These are phyloP conservation scores for Meloe dianella DNA, from an alignment of 2,888 invertebrate genomes.

Conservation along the genomic window DNA sequence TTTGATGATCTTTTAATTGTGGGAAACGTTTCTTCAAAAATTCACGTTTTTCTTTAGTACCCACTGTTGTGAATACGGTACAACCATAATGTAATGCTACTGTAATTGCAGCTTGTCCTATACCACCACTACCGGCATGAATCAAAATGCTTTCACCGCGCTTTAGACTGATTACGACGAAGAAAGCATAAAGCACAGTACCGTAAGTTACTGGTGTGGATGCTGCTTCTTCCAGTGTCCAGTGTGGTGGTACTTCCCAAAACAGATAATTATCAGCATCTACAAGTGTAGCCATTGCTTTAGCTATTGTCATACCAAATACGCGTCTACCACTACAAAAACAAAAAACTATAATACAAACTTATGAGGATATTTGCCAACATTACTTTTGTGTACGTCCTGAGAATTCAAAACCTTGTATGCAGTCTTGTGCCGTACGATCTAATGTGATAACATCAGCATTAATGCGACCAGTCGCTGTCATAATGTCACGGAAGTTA, in stretches of 20 bases:
- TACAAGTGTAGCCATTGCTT: constrained; percentile 65
- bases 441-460: constrained; percentile 78
- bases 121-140: constrained; percentile 72
- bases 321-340: constrained; percentile 43
- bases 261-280: constrained; percentile 57
- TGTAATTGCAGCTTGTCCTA: constrained; percentile 80
- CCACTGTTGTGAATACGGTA: constrained; percentile 75
- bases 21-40: constrained; percentile 66
- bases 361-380: no score
- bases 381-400: constrained; percentile 56
- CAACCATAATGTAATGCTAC: constrained; percentile 71
- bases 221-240: constrained; percentile 66
- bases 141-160: constrained; percentile 60
- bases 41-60: constrained; percentile 67
- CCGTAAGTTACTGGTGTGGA: constrained; percentile 68
- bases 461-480: constrained; percentile 87
- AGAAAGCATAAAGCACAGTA: constrained; percentile 54
- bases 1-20: constrained; percentile 40
- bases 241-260: constrained; percentile 63
- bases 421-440: constrained; percentile 69
- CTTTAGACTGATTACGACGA: constrained; percentile 43
- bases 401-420: constrained; percentile 73
- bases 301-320: constrained; percentile 61
- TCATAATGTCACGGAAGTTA: constrained; percentile 95
- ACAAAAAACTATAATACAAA: background rate